Percentiles rank a stretch among this genome's conserved stretches.
These are phyloP conservation scores for Drosophila nikananu DNA, from an alignment of 1,140 invertebrate species.

Conservation along the genomic window DNA sequence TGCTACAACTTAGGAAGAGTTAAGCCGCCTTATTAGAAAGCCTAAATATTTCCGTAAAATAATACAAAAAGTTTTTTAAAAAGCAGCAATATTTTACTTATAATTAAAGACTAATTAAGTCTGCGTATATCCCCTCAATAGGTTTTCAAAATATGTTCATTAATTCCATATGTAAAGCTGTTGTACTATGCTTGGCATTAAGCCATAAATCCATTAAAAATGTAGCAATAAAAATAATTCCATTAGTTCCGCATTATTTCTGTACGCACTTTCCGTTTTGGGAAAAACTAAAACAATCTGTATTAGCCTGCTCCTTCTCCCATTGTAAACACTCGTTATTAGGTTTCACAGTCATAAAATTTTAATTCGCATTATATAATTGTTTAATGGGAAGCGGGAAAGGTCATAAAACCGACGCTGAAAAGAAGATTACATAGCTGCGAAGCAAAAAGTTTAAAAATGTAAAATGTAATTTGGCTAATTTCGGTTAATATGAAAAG, in stretches of 20 bases:
- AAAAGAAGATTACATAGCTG: conserved; percentile 32
- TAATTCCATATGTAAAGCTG: background rate
- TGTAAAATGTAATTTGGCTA: conserved; percentile 56
- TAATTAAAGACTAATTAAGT: background rate
- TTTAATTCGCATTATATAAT: conserved; percentile 45
- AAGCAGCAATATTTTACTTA: too few species aligned
- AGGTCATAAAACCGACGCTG: conserved; percentile 42
- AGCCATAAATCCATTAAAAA: background rate
- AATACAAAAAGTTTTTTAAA: background rate
- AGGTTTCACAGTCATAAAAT: conserved; percentile 10
- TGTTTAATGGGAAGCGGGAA: conserved; percentile 38
- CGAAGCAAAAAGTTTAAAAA: conserved; percentile 11
- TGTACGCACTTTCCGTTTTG: background rate
- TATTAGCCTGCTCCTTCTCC: background rate
- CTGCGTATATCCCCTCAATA: background rate
- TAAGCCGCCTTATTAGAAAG: too few species aligned
- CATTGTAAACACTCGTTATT: conserved; percentile 35
- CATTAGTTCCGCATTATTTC: conserved; percentile 10
- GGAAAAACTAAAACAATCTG: conserved; percentile 21
- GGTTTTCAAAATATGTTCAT: background rate
- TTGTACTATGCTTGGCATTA: background rate
- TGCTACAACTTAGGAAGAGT: too few species aligned
- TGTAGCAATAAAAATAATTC: conserved; percentile 9
- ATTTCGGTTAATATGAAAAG: conserved; percentile 59
- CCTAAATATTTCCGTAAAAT: too few species aligned